phyloP scores from a whole-genome alignment of 1,140 invertebrate genomes.

The Nephila pilipes region DNA sequence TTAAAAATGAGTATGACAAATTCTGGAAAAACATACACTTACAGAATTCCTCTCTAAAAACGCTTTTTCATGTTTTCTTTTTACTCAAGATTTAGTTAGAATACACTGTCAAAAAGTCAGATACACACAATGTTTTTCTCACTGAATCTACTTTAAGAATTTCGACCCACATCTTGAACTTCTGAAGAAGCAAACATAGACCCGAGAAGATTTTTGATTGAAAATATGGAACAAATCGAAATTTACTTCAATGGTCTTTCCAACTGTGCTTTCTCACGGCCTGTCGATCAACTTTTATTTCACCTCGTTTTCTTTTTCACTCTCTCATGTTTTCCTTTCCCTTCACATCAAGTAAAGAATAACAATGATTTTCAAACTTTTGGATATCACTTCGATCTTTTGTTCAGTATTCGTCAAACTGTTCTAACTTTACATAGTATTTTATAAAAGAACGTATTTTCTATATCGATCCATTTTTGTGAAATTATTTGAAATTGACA shows the following conservation, averaged over 20 bases:
- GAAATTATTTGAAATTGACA: no score
- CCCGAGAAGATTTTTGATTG: not conserved
- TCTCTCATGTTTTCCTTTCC: slow-evolving; percentile 23
- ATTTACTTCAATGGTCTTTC: not conserved
- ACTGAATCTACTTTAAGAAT: not conserved
- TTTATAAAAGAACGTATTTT: no score
- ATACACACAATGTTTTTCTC: not conserved
- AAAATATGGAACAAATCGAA: slow-evolving; percentile 11
- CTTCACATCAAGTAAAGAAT: not conserved
- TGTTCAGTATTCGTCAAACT: no score
- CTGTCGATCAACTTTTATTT: slow-evolving; percentile 50
- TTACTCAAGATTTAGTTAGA: not conserved
- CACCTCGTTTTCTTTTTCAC: slow-evolving; percentile 10
- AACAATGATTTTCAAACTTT: no score
- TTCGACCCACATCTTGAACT: slow-evolving; percentile 27
- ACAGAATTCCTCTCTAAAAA: no score
- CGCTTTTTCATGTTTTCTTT: not conserved
- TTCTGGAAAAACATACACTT: no score
- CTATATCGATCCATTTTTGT: no score
- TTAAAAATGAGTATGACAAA: no score
- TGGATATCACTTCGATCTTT: no score
- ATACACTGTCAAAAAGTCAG: not conserved
- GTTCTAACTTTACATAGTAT: no score
- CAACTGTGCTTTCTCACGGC: slow-evolving; percentile 47
- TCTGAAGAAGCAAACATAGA: not conserved